phyloP scores from a whole-genome alignment of 2,888 invertebrate species.

The Helleia helle region DNA sequence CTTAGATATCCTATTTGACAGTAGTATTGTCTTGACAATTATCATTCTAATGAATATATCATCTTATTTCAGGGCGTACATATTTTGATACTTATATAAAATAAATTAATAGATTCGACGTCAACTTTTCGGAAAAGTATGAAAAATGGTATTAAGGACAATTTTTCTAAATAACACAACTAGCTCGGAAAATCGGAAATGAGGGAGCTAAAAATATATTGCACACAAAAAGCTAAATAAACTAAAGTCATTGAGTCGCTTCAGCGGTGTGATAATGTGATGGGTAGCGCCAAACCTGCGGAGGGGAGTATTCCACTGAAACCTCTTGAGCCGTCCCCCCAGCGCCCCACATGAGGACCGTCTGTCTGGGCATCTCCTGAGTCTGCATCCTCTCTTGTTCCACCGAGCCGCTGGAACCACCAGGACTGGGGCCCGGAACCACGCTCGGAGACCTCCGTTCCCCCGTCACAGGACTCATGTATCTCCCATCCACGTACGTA shows the following conservation, averaged over 20 bases:
- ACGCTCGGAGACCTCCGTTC: slow-evolving; percentile 78
- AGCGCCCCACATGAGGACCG: slow-evolving; percentile 94
- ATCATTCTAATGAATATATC: too few species aligned
- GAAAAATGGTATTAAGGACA: too few species aligned
- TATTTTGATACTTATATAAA: too few species aligned
- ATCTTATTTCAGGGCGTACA: too few species aligned
- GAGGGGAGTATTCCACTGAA: slow-evolving; percentile 62
- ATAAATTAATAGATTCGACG: too few species aligned
- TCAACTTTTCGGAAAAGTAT: too few species aligned
- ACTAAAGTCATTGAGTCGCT: slow-evolving; percentile 55
- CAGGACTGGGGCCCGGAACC: slow-evolving; percentile 63
- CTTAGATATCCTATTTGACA: too few species aligned
- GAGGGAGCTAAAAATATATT: slow-evolving; percentile 19
- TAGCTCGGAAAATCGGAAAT: too few species aligned
- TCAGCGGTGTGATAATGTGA: slow-evolving; percentile 69
- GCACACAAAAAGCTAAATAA: slow-evolving; percentile 27
- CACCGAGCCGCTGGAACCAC: slow-evolving; percentile 55
- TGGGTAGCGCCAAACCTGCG: slow-evolving; percentile 70
- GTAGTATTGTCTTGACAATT: too few species aligned
- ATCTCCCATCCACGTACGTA: slow-evolving; percentile 71
- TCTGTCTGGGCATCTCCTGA: slow-evolving; percentile 83
- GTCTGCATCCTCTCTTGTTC: slow-evolving; percentile 59
- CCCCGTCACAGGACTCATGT: slow-evolving; percentile 76
- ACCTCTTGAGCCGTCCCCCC: slow-evolving; percentile 60
- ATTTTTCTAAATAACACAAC: too few species aligned